phyloP scores from a whole-genome alignment of 2,888 invertebrate species.

The Dryobotodes eremita region DNA sequence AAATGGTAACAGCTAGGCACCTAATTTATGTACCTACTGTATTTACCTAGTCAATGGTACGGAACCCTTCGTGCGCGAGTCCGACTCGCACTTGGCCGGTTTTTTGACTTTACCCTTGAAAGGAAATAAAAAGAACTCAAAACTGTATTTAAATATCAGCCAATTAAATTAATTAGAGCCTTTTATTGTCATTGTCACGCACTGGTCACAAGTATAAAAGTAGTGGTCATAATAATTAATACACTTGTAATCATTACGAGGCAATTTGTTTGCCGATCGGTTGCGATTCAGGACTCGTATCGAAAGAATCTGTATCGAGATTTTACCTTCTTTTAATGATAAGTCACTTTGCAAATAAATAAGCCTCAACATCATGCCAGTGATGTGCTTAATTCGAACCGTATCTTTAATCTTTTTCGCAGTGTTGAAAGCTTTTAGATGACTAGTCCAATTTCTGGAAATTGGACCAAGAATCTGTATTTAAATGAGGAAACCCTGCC shows the following conservation, averaged over 20 bases:
- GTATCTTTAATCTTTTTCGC: background rate
- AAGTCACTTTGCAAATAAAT: conserved; percentile 8
- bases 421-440: conserved; percentile 21
- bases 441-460: conserved; percentile 17
- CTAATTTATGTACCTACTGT: no score
- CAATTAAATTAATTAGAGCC: conserved; percentile 25
- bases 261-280: conserved; percentile 32
- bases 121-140: background rate
- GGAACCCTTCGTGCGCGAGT: no score
- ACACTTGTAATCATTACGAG: conserved; percentile 48
- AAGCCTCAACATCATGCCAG: background rate
- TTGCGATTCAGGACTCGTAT: conserved; percentile 4
- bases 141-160: background rate
- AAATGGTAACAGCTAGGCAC: no score
- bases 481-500: conserved; percentile 12
- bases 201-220: conserved; percentile 18
- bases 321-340: background rate
- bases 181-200: conserved; percentile 11
- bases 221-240: conserved; percentile 17
- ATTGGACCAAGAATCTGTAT: background rate
- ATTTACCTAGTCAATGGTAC: no score
- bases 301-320: background rate
- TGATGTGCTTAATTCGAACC: conserved; percentile 9
- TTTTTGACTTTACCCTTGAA: no score
- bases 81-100: no score